These are phyloP conservation scores for Lycaena phlaeas DNA, from an alignment of 2,888 invertebrate genomes.

Conservation along the genomic window DNA sequence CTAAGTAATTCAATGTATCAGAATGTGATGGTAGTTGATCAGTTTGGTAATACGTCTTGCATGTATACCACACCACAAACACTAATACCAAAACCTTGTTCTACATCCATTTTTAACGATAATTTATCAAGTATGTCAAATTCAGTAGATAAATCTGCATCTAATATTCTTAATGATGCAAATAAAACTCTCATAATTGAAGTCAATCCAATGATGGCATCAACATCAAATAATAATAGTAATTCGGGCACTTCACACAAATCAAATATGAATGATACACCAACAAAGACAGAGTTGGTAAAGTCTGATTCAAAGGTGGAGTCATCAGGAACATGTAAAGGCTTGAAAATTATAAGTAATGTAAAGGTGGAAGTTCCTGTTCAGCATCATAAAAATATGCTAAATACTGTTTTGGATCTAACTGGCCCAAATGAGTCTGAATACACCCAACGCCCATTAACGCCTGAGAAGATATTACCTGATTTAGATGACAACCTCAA, in stretches of 20 bases:
- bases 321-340: constrained; percentile 39
- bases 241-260: constrained; percentile 19
- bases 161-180: constrained; percentile 32
- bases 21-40: constrained; percentile 65
- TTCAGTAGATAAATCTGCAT: constrained; percentile 30
- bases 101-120: constrained; percentile 36
- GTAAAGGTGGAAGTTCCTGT: constrained; percentile 70
- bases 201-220: constrained; percentile 45
- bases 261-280: constrained; percentile 10
- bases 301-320: constrained; percentile 35
- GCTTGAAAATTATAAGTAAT: constrained; percentile 67
- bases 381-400: constrained; percentile 58
- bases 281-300: constrained; percentile 20
- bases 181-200: constrained; percentile 58
- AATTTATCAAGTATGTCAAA: constrained; percentile 26
- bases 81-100: constrained; percentile 40
- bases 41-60: constrained; percentile 57
- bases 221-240: constrained; percentile 19
- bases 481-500: constrained; percentile 55
- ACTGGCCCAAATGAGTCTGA: constrained; percentile 49
- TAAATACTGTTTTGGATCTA: constrained; percentile 60
- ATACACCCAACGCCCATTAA: constrained; percentile 32
- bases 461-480: constrained; percentile 55
- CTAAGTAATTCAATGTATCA: constrained; percentile 58
- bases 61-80: constrained; percentile 52